These are phyloP conservation scores for Rafetus swinhoei DNA, from an alignment of 2,113 vertebrate genomes.

Conservation along the genomic window DNA sequence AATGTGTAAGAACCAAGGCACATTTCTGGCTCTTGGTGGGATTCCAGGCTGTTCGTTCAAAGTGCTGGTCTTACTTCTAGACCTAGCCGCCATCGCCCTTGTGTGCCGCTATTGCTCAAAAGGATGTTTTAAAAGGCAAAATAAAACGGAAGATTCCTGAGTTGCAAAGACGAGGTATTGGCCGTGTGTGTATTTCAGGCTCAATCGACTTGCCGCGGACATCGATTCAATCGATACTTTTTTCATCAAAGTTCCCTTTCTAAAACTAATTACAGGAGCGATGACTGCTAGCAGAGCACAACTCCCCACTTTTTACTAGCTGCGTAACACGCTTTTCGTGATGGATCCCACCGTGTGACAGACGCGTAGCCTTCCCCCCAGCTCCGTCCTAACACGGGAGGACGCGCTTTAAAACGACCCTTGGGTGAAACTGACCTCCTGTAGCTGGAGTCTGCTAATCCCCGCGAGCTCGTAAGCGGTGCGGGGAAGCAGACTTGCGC, in stretches of 20 bases:
- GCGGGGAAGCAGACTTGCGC: neutral
- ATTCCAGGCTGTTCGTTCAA: neutral
- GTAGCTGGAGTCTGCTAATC: neutral
- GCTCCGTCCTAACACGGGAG: neutral
- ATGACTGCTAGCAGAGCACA: neutral
- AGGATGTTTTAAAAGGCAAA: neutral
- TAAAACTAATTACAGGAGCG: neutral
- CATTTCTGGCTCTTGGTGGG: neutral
- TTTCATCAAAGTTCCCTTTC: neutral
- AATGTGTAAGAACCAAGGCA: neutral
- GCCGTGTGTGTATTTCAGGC: neutral
- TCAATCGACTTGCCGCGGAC: neutral
- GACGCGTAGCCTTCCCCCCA: constrained; percentile 32
- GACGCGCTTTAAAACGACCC: neutral
- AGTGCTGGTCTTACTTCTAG: neutral
- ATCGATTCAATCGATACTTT: neutral
- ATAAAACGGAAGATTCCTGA: neutral
- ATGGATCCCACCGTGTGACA: neutral
- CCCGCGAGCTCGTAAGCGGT: neutral
- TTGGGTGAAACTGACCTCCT: neutral
- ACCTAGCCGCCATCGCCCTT: neutral
- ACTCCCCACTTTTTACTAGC: constrained; percentile 32
- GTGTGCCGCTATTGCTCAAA: neutral
- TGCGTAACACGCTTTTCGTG: neutral
- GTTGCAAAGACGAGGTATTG: neutral